Evolutionary conservation across 2,113 vertebrate species (phyloP).

Genomic region (Otus sunia): DNA sequence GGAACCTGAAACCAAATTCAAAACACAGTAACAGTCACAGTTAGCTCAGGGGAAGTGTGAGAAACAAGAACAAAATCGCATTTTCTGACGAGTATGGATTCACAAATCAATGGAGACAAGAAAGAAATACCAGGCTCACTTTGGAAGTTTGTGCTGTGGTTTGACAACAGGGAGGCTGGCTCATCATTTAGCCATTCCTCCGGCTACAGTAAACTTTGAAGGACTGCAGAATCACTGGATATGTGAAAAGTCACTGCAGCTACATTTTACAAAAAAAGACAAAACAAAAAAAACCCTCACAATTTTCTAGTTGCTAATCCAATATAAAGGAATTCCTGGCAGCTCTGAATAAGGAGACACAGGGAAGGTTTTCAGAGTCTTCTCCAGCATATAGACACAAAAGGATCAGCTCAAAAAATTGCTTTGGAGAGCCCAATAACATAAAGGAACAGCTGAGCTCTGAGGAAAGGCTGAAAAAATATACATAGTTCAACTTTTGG

Average conservation of each 20-base stretch:
- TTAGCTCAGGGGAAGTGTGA: background rate
- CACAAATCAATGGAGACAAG: background rate
- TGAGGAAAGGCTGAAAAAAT: background rate
- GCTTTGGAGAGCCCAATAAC: background rate
- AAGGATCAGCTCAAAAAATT: background rate
- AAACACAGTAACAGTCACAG: background rate
- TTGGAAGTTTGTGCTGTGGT: background rate
- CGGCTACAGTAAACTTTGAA: background rate
- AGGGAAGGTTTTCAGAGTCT: background rate
- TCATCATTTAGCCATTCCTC: background rate
- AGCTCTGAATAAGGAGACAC: background rate
- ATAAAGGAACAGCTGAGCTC: background rate
- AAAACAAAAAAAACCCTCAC: fast-evolving
- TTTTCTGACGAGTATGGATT: background rate
- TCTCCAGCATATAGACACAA: background rate
- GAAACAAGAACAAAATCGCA: conserved; percentile 4
- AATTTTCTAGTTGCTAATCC: background rate
- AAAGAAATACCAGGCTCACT: background rate
- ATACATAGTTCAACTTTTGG: background rate
- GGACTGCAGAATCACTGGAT: background rate
- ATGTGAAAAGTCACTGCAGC: background rate
- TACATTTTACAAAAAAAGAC: background rate
- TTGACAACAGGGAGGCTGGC: background rate
- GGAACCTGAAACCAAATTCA: conserved; percentile 1
- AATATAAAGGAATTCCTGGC: background rate